Evolutionary conservation across 2,888 invertebrate genomes (phyloP).

Genomic region (Zygothrica quintamaculata): DNA sequence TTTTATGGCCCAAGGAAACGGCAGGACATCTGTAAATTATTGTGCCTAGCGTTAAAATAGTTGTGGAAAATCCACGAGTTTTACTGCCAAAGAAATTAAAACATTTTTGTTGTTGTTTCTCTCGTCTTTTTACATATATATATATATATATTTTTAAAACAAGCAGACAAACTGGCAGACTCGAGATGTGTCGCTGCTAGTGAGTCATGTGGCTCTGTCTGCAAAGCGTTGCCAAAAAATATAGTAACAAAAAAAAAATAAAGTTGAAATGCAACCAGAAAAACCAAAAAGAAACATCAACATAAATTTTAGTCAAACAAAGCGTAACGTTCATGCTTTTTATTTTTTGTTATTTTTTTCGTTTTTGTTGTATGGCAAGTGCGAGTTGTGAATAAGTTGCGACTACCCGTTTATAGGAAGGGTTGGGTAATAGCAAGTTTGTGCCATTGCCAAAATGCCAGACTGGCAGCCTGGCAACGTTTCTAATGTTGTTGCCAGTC

Average conservation of each 20-base stretch:
- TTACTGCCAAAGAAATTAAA: conserved; percentile 58
- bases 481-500: conserved; percentile 56
- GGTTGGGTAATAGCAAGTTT: conserved; percentile 66
- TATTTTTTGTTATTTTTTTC: conserved; percentile 41
- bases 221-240: conserved; percentile 57
- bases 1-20: conserved; percentile 51
- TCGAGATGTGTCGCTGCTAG: conserved; percentile 30
- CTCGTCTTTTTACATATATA: too few relatives aligned
- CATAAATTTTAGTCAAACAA: conserved; percentile 79
- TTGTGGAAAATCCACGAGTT: conserved; percentile 25
- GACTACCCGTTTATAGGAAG: conserved; percentile 1
- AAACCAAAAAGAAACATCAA: conserved; percentile 65
- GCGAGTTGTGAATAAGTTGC: conserved; percentile 22
- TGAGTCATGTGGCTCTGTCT: conserved; percentile 61
- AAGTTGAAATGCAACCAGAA: conserved; percentile 26
- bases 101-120: conserved; percentile 63
- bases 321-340: conserved; percentile 70
- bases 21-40: conserved; percentile 58
- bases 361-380: conserved; percentile 20
- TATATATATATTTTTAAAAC: conserved; percentile 20
- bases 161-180: conserved; percentile 48
- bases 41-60: conserved; percentile 42
- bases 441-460: conserved; percentile 73
- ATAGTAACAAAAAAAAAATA: conserved; percentile 5
- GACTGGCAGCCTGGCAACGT: conserved; percentile 50